phyloP scores from a whole-genome alignment of 2,888 invertebrate species.

The Stenolophus ochropezus region DNA sequence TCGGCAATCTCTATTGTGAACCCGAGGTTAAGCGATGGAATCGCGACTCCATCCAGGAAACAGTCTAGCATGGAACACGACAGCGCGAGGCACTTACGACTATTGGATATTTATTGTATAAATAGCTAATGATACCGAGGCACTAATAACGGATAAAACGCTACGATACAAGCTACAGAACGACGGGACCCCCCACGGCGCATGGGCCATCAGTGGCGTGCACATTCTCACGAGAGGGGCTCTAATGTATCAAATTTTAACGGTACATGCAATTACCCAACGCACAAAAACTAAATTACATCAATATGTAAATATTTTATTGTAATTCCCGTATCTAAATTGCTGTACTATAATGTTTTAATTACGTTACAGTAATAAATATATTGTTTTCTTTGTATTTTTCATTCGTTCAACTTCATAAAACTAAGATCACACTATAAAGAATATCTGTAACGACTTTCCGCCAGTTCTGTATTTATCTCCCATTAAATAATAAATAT shows the following conservation, averaged over 20 bases:
- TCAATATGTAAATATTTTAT: not conserved
- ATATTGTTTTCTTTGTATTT: not conserved
- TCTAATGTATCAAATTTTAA: not conserved
- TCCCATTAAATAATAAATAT: too few relatives aligned
- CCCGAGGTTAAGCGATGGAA: slow-evolving; percentile 35
- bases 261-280: not conserved
- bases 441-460: too few relatives aligned
- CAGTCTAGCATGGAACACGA: slow-evolving; percentile 15
- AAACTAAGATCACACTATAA: too few relatives aligned
- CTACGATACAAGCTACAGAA: slow-evolving; percentile 44
- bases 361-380: not conserved
- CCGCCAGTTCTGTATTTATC: too few relatives aligned
- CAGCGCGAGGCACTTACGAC: slow-evolving; percentile 27
- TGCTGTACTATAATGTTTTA: not conserved
- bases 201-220: slow-evolving; percentile 3
- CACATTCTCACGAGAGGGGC: not conserved
- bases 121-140: slow-evolving; percentile 53
- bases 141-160: slow-evolving; percentile 50
- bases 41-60: slow-evolving; percentile 31
- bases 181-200: slow-evolving; percentile 47
- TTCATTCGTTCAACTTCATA: too few relatives aligned
- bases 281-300: not conserved
- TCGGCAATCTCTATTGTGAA: slow-evolving; percentile 13
- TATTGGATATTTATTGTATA: slow-evolving; percentile 52
- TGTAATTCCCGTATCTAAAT: not conserved